phyloP scores from a whole-genome alignment of 2,113 vertebrate species.

The Mustela lutreola region DNA sequence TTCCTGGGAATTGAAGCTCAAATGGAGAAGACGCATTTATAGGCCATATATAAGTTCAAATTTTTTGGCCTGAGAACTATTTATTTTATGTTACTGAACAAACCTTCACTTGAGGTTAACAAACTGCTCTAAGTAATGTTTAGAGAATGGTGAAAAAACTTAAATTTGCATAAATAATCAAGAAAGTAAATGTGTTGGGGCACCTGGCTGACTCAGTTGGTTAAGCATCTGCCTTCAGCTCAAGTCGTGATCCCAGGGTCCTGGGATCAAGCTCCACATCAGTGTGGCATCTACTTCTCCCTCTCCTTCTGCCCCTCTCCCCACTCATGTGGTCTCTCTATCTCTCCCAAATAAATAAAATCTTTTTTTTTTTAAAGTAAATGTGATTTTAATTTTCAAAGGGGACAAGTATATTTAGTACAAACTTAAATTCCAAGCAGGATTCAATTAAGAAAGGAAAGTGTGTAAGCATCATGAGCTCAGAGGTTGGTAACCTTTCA shows the following conservation, averaged over 20 bases:
- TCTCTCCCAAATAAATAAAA: too few species aligned
- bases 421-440: background rate
- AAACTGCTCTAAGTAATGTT: constrained; percentile 13
- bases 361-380: too few species aligned
- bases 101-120: constrained; percentile 22
- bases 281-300: too few species aligned
- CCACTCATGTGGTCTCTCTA: too few species aligned
- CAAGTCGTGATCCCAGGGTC: too few species aligned
- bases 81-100: constrained; percentile 54
- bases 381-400: constrained; percentile 2
- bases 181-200: background rate
- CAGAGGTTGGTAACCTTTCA: background rate
- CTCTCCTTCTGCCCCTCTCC: too few species aligned
- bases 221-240: too few species aligned
- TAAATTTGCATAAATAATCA: background rate
- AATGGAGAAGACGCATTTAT: background rate
- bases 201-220: too few species aligned
- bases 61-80: constrained; percentile 57
- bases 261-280: too few species aligned
- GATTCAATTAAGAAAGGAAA: background rate
- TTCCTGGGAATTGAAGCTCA: background rate
- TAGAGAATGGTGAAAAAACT: background rate
- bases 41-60: background rate
- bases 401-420: background rate
- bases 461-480: background rate